Base-by-base conservation (phyloP, 2,797 vertebrate genomes). In the Mionectes olivaceus region DNA sequence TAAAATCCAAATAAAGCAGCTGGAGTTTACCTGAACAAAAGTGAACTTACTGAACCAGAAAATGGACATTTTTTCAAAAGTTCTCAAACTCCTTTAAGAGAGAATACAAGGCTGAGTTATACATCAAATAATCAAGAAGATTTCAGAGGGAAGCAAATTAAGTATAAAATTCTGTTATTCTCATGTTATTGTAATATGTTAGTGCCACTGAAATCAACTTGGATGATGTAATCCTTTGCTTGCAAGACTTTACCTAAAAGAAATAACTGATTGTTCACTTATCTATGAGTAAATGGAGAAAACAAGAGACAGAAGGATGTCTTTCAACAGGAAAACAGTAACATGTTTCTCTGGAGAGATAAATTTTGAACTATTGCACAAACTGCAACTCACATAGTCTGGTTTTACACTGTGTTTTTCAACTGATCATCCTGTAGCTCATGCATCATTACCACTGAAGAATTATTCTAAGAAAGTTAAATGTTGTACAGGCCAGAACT, bases 11-110 rank as follows among this genome's bases (percentile, higher is more conserved):
- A 33, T 41, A 74, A 71, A 61, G 24, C 43, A 30, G 15, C 17
- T n/a, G 19, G n/a, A 77, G 30, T 83, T 94, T 83, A 55, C 80
- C 56, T 32, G 79, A 93, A 50, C n/a, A 91, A 27, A 44, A 75
- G 37, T 64, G 44, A 92, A 93, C 53, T 73, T 52, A 27, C 56
- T 88, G 85, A 92, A 81, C 19, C 53, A 81, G 78, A 90, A 89
- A 94, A 83, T 5, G 11, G 16, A 75, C 7, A 1, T 53, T 64
- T 64, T 75, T 55, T 30, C 73, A 50, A 28, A 86, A 90, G 27
- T 92, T 86, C 47, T 81, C 25, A 56, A 56, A 60, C 6, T 67
- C 32, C 22, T 52, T 68, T 18, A 53, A 74, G n/a, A 27, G 7
- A 87, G 39, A 64, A 7, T 37, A 30, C 17, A 71, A 73, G 33